Base-by-base conservation (phyloP, 2,113 vertebrate species). In the Stictonetta naevosa region DNA sequence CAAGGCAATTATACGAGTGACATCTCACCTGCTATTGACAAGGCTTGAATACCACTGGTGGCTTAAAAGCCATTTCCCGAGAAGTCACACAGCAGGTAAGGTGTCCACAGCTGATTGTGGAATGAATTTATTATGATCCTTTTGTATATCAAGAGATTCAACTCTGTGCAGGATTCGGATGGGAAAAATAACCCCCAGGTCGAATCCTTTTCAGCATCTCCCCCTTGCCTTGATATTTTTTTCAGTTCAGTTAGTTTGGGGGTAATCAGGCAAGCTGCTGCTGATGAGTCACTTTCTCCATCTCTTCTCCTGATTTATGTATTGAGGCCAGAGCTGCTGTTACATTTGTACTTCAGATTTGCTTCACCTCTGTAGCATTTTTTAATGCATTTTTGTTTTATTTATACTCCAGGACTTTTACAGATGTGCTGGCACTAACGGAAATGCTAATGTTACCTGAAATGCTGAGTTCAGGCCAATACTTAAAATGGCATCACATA, bases 261-360 rank as follows among this genome's bases (percentile, higher is more conserved):
- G 64, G 42, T 92, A 79, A 92, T 86, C 68, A 76, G 83, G 64
- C 73, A 84, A 73, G 53, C 76, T 2, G 5, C 58, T 78, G 62
- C 53, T 88, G 68, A 67, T 94, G 95, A 94, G 73, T 94, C 92
- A 93, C 40, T 81, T 88, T 90, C 53, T 95, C 58, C 69, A 56
- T 96, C 48, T 88, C 60, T 34, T 89, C 0, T 11, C 38, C 76
- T 93, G 60, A 79, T 84, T 73, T 91, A 78, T 81, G 69, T 91
- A 91, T 84, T 55, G 86, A 96, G 88, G 86, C 86, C 93, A 92
- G 81, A 87, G 74, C 81, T 79, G 60, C 81, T 92, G 36, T 90
- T 79, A 33, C 91, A 18, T 90, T 88, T 86, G 64, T 89, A 40
- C 58, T 92, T 92, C 0, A 15, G 62, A 76, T 90, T 86, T 94